A percentile compares a stretch with the other conserved stretches of the same genome.
These are phyloP conservation scores for Cosmopolites sordidus DNA, from an alignment of 2,888 invertebrate genomes.

Conservation along the genomic window DNA sequence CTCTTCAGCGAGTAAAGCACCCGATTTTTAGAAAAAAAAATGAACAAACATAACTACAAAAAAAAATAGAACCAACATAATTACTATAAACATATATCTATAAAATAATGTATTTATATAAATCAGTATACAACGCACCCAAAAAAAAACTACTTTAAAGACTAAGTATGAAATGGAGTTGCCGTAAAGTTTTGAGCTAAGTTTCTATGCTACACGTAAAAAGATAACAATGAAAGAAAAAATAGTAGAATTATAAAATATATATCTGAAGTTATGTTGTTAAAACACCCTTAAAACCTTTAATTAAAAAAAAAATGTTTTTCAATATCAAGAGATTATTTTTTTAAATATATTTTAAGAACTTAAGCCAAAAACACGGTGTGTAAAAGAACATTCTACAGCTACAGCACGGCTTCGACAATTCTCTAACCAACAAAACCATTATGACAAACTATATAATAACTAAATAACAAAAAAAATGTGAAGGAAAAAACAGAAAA, in stretches of 20 bases:
- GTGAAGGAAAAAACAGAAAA: conserved; percentile 14
- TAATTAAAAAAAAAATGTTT: background rate
- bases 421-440: no score
- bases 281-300: background rate
- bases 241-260: background rate
- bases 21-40: conserved; percentile 9
- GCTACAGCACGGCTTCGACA: no score
- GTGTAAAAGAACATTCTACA: no score
- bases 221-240: background rate
- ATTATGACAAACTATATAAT: conserved; percentile 8
- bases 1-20: conserved; percentile 5
- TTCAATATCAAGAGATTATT: no score
- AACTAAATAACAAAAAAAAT: conserved; percentile 21
- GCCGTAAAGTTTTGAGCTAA: conserved; percentile 20
- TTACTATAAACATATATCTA: conserved; percentile 18
- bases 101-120: conserved; percentile 6
- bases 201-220: background rate
- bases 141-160: conserved; percentile 17
- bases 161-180: conserved; percentile 25
- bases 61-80: conserved; percentile 12
- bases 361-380: no score
- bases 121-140: conserved; percentile 15
- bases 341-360: no score
- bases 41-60: conserved; percentile 12
- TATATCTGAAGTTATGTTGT: background rate